Percentiles rank a stretch among this genome's conserved stretches.
These are phyloP conservation scores for Pediacus dermestoides DNA, from an alignment of 2,888 invertebrate species.

Conservation along the genomic window DNA sequence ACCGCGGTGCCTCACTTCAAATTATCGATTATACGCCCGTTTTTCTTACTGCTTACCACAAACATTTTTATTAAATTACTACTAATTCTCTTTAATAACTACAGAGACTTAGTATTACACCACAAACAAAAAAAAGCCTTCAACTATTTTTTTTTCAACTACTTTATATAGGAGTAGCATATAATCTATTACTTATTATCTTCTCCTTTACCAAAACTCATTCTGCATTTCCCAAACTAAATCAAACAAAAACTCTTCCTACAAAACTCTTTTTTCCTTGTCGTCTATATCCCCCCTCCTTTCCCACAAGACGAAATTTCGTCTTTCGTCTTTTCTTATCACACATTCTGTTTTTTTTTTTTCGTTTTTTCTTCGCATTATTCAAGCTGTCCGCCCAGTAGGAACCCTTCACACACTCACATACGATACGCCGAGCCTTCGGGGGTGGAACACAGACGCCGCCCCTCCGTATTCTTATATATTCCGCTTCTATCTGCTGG, in stretches of 20 bases:
- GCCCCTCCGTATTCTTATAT: constrained; percentile 35
- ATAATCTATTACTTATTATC: too few relatives aligned
- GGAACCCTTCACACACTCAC: constrained; percentile 46
- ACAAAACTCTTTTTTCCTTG: constrained; percentile 12
- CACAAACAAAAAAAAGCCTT: too few relatives aligned
- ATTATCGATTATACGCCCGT: constrained; percentile 6
- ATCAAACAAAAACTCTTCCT: too few relatives aligned
- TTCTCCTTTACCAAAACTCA: too few relatives aligned
- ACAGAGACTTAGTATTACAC: too few relatives aligned
- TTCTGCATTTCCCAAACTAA: too few relatives aligned
- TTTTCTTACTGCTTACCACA: too few relatives aligned
- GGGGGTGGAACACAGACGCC: constrained; percentile 41
- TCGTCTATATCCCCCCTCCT: constrained; percentile 20
- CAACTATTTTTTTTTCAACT: too few relatives aligned
- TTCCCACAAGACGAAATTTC: constrained; percentile 21
- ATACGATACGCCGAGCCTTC: constrained; percentile 45
- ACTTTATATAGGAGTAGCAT: too few relatives aligned
- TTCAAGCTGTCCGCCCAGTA: constrained; percentile 43
- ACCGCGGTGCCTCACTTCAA: background rate
- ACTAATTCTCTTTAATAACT: too few relatives aligned
- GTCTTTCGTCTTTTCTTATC: constrained; percentile 14
- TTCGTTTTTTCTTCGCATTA: constrained; percentile 30
- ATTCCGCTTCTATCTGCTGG: constrained; percentile 22
- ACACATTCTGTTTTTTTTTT: constrained; percentile 2
- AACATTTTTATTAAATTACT: too few relatives aligned